Conservation (phyloP, 2,797 vertebrate genomes). For the Ceyx erithaca region DNA sequence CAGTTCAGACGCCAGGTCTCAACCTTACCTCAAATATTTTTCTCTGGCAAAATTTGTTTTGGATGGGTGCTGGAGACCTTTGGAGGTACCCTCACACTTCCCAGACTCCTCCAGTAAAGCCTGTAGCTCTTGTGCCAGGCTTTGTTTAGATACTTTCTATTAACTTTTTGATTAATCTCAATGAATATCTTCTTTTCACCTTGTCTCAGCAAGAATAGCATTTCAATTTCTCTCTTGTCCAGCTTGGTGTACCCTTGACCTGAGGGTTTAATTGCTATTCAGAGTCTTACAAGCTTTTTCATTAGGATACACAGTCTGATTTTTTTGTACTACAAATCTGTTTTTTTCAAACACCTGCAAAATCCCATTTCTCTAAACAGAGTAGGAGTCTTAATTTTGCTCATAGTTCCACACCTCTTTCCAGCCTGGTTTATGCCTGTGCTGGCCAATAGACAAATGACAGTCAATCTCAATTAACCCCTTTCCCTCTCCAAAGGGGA, state of each 20-base stretch:
- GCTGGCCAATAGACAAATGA: background rate
- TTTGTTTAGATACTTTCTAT: slow-evolving; percentile 18
- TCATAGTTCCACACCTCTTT: background rate
- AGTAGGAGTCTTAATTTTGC: background rate
- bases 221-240: slow-evolving; percentile 21
- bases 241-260: background rate
- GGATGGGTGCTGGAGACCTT: background rate
- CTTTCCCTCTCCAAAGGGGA: background rate
- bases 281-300: background rate
- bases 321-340: background rate
- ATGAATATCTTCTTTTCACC: slow-evolving; percentile 23
- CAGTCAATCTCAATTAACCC: background rate
- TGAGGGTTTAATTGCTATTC: background rate
- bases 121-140: background rate
- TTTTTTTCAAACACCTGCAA: slow-evolving; percentile 2
- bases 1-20: background rate
- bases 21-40: background rate
- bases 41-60: background rate
- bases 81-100: background rate
- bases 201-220: slow-evolving; percentile 7
- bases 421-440: background rate
- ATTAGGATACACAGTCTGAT: background rate
- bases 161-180: slow-evolving; percentile 25
- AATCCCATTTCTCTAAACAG: background rate
- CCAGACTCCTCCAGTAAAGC: background rate